Evolutionary conservation across 2,113 vertebrate genomes (phyloP), one percentile per base, ranked within the genome.

Genomic region (Pseudorectes ferrugineus): DNA sequence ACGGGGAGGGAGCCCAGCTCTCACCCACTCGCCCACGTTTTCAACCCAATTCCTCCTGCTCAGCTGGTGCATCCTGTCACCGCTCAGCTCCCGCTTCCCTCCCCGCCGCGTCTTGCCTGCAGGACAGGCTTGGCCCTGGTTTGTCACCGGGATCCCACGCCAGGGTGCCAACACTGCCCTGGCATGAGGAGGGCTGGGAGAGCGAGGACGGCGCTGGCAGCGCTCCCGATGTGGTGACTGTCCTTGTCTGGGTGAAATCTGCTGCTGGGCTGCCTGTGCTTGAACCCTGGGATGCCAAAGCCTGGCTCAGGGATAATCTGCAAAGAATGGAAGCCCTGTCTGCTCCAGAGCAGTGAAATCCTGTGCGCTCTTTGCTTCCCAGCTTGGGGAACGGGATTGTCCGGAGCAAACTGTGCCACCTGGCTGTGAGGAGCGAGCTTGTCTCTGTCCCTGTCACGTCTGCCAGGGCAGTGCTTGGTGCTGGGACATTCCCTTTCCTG

Each of bases 121-220:
- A 89, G 96, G 80, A 76, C 68, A 84, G 89, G 92, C 80, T 94
- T 33, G 85, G 94, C 81, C 81, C 68, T 0, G 1, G 2, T 91
- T 88, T 92, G 89, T 80, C 93, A 89, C 72, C 0, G 0, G 12
- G 25, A 36, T 57, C 28, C 59, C 42, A 67, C 1, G 1, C 36
- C 29, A 5, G 2, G 1, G 21, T 85, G 71, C 81, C 94, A 81
- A 12, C 6, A 0, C 81, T 89, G 73, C n/a, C 57, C 58, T 70
- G 75, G 83, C 25, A 31, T 0, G 4, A 35, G 76, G 31, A 0
- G 3, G n/a, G 18, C 29, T 0, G 2, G 35, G 57, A 85, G 38
- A 36, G 46, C 0, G 0, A 62, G 73, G 49, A 14, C 0, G 1
- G 54, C 0, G 2, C 85, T 81, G 77, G 52, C 70, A 54, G 51